Evolutionary conservation across 1,140 invertebrate species (phyloP).

Genomic region (Lucilia sericata): DNA sequence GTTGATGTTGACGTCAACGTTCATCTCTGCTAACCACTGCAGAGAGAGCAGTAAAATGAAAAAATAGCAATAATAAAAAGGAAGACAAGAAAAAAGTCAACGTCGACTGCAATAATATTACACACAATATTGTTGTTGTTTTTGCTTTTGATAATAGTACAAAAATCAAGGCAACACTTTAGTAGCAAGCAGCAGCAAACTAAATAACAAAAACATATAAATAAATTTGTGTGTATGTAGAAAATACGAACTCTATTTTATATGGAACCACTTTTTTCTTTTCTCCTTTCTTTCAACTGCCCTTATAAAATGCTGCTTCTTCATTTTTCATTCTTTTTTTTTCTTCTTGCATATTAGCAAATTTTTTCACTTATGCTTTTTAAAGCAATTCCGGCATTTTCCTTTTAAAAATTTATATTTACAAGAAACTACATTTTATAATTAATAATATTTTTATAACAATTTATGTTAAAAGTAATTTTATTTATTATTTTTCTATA

Average conservation of each 20-base stretch:
- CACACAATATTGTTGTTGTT: neutral
- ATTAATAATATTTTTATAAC: neutral
- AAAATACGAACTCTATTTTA: slow-evolving; percentile 4
- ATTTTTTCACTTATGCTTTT: neutral
- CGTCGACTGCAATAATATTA: neutral
- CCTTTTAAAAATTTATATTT: neutral
- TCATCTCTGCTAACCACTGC: neutral
- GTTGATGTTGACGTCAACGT: neutral
- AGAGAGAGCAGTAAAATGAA: neutral
- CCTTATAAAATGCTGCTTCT: slow-evolving; percentile 16
- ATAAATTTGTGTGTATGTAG: neutral
- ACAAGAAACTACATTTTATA: neutral
- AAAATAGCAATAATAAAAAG: neutral
- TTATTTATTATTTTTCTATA: neutral
- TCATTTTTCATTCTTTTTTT: slow-evolving; percentile 5
- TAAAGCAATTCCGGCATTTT: neutral
- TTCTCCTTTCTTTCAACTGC: neutral
- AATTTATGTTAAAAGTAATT: neutral
- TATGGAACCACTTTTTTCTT: slow-evolving; percentile 13
- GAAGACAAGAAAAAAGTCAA: neutral
- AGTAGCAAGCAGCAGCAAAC: neutral
- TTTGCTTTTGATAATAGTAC: neutral
- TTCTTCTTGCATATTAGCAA: neutral
- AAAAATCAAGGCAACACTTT: slow-evolving; percentile 9
- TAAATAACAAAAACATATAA: slow-evolving; percentile 4